A percentile compares a stretch with the other conserved stretches of the same genome.
Conservation (phyloP, 2,888 invertebrate species). For the Drosophila falleni region DNA sequence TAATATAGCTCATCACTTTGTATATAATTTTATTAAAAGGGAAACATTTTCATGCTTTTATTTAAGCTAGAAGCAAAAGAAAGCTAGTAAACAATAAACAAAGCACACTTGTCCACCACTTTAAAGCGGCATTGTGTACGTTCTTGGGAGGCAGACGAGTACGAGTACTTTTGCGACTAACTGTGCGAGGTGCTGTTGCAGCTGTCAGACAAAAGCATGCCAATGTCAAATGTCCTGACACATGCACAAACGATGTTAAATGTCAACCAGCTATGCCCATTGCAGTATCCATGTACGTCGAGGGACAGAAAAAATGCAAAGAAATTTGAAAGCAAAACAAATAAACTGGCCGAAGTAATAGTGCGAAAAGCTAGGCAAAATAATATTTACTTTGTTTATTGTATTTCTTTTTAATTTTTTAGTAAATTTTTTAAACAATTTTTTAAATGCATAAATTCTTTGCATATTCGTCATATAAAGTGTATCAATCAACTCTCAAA, state of each 20-base stretch:
- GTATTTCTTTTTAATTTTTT: too few relatives aligned
- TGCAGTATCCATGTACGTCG: slow-evolving; percentile 20
- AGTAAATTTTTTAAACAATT: neutral
- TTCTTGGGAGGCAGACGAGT: slow-evolving; percentile 1
- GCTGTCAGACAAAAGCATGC: slow-evolving; percentile 23
- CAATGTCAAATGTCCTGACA: slow-evolving; percentile 14
- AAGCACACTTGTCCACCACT: slow-evolving; percentile 9
- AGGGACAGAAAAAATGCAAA: slow-evolving; percentile 9
- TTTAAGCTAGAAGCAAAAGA: slow-evolving; percentile 1
- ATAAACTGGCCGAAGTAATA: neutral
- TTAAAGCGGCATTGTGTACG: slow-evolving; percentile 21
- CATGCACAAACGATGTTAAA: slow-evolving; percentile 31
- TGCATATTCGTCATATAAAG: neutral
- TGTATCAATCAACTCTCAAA: too few relatives aligned
- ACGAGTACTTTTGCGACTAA: slow-evolving; percentile 4
- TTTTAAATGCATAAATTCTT: neutral
- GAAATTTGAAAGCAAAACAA: slow-evolving; percentile 16
- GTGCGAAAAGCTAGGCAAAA: neutral
- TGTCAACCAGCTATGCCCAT: slow-evolving; percentile 31
- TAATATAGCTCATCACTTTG: neutral
- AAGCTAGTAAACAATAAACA: neutral
- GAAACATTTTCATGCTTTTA: neutral
- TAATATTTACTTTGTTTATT: neutral
- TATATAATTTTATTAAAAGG: neutral
- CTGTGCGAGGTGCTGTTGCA: slow-evolving; percentile 11